These are phyloP conservation scores for Drosophila silvestris DNA, from an alignment of 2,888 invertebrate species.

Conservation along the genomic window DNA sequence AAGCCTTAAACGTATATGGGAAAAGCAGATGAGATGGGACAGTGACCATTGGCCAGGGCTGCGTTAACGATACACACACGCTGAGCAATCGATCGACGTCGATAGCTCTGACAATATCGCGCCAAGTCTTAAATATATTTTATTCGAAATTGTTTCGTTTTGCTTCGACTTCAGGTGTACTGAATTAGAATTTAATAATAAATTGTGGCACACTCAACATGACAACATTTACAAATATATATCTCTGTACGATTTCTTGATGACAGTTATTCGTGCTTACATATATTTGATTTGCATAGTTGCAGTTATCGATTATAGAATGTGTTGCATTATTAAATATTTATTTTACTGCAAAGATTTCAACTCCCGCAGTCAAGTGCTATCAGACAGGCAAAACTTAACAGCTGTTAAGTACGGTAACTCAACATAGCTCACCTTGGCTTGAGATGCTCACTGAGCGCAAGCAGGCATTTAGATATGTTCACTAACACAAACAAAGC, in stretches of 20 bases:
- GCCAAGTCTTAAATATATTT: neutral
- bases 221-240: neutral
- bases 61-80: neutral
- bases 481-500: neutral
- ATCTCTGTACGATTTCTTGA: neutral
- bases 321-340: neutral
- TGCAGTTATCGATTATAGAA: too few relatives aligned
- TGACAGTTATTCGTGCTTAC: neutral
- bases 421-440: too few relatives aligned
- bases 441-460: neutral
- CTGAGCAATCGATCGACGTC: slow-evolving; percentile 9
- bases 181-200: neutral
- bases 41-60: slow-evolving; percentile 17
- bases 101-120: slow-evolving; percentile 15
- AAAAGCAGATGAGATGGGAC: too few relatives aligned
- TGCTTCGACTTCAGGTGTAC: neutral
- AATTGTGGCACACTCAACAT: neutral
- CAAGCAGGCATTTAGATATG: neutral
- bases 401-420: neutral
- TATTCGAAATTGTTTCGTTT: slow-evolving; percentile 18
- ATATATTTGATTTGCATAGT: neutral
- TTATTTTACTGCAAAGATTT: neutral
- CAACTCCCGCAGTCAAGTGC: neutral
- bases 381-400: neutral
- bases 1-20: too few relatives aligned